phyloP scores from a whole-genome alignment of 2,797 vertebrate genomes.

The Gadopsis bispinosus region DNA sequence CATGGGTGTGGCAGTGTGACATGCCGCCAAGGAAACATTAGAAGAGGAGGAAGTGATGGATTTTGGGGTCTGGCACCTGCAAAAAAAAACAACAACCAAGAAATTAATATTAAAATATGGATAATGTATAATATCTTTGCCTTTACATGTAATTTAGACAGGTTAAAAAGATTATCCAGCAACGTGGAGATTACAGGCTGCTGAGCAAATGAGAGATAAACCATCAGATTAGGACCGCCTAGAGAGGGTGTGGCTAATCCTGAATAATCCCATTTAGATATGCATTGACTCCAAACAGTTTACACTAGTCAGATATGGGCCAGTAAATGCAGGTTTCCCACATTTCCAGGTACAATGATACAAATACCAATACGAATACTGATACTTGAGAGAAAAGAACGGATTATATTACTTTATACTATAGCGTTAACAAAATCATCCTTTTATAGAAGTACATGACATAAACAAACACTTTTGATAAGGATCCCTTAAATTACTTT shows the following conservation, averaged over 20 bases:
- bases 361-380: neutral
- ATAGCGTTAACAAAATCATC: neutral
- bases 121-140: neutral
- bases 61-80: conserved; percentile 91
- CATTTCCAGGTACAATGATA: neutral
- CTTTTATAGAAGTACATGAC: neutral
- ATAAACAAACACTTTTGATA: neutral
- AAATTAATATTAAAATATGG: conserved; percentile 7
- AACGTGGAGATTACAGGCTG: conserved; percentile 43
- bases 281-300: conserved; percentile 51
- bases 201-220: conserved; percentile 46
- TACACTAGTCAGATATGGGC: conserved; percentile 20
- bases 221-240: conserved; percentile 51
- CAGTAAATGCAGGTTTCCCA: conserved; percentile 1
- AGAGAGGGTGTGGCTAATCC: conserved; percentile 66
- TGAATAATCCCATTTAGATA: conserved; percentile 69
- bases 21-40: conserved; percentile 83
- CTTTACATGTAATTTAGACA: neutral
- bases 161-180: conserved; percentile 50
- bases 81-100: conserved; percentile 9
- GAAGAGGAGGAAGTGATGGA: conserved; percentile 87
- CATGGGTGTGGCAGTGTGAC: conserved; percentile 72
- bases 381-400: neutral
- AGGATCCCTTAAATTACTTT: neutral
- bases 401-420: neutral